Conservation (phyloP, 2,113 vertebrate species). For the Hydrolagus affinis region DNA sequence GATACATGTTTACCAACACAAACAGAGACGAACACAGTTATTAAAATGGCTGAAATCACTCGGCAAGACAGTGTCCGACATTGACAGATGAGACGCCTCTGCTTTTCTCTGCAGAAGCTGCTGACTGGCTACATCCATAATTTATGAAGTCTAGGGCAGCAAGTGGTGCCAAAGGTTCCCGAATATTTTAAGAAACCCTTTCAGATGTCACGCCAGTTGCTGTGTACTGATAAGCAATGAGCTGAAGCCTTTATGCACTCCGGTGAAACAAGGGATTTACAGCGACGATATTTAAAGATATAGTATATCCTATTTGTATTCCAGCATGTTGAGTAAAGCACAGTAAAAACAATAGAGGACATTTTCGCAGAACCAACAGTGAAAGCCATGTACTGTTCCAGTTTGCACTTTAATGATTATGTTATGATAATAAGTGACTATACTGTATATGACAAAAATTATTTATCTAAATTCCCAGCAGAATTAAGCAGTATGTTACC, state of each 20-base stretch:
- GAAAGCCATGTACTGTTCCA: too few species aligned
- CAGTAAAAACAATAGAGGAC: neutral
- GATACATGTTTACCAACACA: conserved; percentile 59
- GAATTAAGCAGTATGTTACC: too few species aligned
- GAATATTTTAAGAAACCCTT: conserved; percentile 80
- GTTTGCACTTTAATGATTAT: too few species aligned
- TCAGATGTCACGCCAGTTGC: conserved; percentile 68
- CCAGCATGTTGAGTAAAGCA: conserved; percentile 13
- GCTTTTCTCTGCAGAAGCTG: conserved; percentile 66
- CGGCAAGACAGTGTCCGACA: conserved; percentile 61
- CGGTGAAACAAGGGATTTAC: neutral
- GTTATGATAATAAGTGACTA: too few species aligned
- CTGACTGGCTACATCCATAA: conserved; percentile 82
- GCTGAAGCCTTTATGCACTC: conserved; percentile 38
- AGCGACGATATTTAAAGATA: neutral
- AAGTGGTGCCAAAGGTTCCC: conserved; percentile 75
- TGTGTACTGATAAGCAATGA: conserved; percentile 65
- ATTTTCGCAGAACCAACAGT: neutral
- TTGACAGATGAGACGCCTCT: conserved; percentile 77
- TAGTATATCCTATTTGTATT: neutral
- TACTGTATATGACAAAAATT: too few species aligned
- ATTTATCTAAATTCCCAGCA: too few species aligned
- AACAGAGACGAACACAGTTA: conserved; percentile 54
- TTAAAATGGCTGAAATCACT: conserved; percentile 59
- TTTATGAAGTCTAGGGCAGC: conserved; percentile 70